Conservation (phyloP, 2,888 invertebrate genomes). For the Nemapogon koenigi region DNA sequence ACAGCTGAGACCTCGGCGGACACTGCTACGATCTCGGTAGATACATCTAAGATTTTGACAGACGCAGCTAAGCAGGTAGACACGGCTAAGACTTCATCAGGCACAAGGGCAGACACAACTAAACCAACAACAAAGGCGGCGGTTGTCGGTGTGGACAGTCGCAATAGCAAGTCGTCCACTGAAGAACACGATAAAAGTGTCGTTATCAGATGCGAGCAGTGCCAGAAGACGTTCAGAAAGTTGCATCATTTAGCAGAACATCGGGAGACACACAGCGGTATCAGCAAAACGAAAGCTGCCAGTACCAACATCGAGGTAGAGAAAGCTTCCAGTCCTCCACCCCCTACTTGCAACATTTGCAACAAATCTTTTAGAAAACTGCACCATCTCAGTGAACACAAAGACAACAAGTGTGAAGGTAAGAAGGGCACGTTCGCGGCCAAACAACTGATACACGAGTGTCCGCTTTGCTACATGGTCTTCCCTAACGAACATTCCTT, state of each 20-base stretch:
- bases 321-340: constrained; percentile 16
- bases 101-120: not conserved
- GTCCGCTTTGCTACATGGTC: constrained; percentile 59
- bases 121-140: constrained; percentile 20
- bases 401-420: constrained; percentile 43
- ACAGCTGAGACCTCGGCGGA: no score
- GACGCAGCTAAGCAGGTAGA: not conserved
- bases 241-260: constrained; percentile 58
- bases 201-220: constrained; percentile 55
- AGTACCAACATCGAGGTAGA: not conserved
- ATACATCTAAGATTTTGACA: not conserved
- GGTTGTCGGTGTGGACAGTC: no score
- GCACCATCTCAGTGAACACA: constrained; percentile 51
- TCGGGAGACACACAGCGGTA: constrained; percentile 53
- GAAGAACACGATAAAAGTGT: constrained; percentile 40
- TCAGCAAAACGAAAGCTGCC: constrained; percentile 30
- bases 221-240: constrained; percentile 58
- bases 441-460: constrained; percentile 58
- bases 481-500: constrained; percentile 59
- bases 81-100: not conserved
- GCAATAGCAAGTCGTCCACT: constrained; percentile 25
- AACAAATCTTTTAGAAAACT: constrained; percentile 53
- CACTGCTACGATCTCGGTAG: no score
- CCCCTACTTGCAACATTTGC: constrained; percentile 46
- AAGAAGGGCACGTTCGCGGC: constrained; percentile 50